Evolutionary conservation across 2,113 vertebrate genomes (phyloP).

Genomic region (Brachyhypopomus gauderio): DNA sequence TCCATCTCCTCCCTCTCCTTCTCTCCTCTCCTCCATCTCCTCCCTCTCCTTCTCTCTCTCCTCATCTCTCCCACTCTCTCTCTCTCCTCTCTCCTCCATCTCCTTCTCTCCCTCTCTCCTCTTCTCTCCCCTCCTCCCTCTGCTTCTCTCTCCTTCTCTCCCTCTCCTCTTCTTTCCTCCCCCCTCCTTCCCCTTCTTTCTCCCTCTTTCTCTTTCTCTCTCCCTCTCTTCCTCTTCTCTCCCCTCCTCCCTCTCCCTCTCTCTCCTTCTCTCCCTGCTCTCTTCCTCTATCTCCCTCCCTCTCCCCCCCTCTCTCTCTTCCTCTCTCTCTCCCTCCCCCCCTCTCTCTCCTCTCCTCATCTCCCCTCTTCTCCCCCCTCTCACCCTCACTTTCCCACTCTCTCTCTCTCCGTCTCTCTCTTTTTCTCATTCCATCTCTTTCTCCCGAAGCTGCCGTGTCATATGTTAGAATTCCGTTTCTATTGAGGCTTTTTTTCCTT

Average conservation of each 20-base stretch:
- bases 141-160: neutral
- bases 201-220: neutral
- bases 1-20: neutral
- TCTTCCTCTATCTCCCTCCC: too few relatives aligned
- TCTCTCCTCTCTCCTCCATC: neutral
- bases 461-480: too few relatives aligned
- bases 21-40: neutral
- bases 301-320: too few relatives aligned
- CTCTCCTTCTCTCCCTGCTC: neutral
- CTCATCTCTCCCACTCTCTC: neutral
- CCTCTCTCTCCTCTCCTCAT: neutral
- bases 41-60: slow-evolving; percentile 2
- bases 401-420: neutral
- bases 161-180: neutral
- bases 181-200: neutral
- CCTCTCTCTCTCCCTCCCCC: neutral
- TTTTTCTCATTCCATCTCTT: neutral
- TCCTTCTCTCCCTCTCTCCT: too few relatives aligned
- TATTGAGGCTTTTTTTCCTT: too few relatives aligned
- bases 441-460: too few relatives aligned
- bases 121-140: neutral
- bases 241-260: slow-evolving; percentile 2
- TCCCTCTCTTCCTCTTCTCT: slow-evolving; percentile 9
- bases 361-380: neutral
- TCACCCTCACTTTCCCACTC: neutral